These are phyloP conservation scores for Caloenas nicobarica DNA, from an alignment of 2,113 vertebrate species.

Conservation along the genomic window DNA sequence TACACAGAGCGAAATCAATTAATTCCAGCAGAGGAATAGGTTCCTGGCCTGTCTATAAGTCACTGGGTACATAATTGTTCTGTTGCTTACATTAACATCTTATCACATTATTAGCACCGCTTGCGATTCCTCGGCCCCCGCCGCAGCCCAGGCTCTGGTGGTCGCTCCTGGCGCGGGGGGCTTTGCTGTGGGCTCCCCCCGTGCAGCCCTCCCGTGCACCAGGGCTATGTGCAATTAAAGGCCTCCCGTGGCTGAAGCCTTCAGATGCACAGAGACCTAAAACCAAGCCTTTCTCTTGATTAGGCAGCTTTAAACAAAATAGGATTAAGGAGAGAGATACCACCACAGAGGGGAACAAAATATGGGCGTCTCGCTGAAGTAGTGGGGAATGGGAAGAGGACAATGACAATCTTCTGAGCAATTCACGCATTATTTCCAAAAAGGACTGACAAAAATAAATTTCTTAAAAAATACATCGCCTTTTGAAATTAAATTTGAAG, in stretches of 20 bases:
- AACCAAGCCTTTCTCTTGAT: constrained; percentile 34
- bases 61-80: constrained; percentile 67
- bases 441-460: not conserved
- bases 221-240: constrained; percentile 42
- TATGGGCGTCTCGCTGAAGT: not conserved
- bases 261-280: constrained; percentile 12
- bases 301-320: constrained; percentile 43
- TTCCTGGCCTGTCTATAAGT: constrained; percentile 54
- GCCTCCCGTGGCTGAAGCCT: not conserved
- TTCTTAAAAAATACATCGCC: not conserved
- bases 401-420: not conserved
- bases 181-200: not conserved
- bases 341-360: not conserved
- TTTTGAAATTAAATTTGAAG: not conserved
- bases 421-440: not conserved
- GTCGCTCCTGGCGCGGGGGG: constrained; percentile 11
- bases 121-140: constrained; percentile 22
- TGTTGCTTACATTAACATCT: constrained; percentile 68
- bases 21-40: constrained; percentile 52
- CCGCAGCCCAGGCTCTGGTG: not conserved
- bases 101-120: constrained; percentile 44
- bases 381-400: not conserved
- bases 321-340: constrained; percentile 31
- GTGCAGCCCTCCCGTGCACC: not conserved
- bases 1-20: constrained; percentile 67